Percentiles rank a stretch among this genome's conserved stretches.
phyloP scores from a whole-genome alignment of 2,888 invertebrate genomes.

The Scaptomyza parva region DNA sequence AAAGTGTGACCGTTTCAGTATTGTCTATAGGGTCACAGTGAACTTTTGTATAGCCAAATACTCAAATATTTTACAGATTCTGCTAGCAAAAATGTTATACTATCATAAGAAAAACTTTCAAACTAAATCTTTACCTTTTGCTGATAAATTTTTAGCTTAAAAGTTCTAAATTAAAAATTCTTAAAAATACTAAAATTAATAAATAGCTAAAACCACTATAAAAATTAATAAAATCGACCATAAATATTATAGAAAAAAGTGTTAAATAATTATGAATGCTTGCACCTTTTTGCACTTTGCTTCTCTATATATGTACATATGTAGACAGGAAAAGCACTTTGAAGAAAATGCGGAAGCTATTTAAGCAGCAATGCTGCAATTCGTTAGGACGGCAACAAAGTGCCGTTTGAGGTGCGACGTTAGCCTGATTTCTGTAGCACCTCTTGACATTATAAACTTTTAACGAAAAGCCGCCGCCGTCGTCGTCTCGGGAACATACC shows the following conservation, averaged over 20 bases:
- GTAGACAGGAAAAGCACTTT: conserved; percentile 6
- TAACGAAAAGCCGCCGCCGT: conserved; percentile 48
- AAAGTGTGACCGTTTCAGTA: too few relatives aligned
- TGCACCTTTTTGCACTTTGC: neutral
- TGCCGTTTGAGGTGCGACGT: conserved; percentile 48
- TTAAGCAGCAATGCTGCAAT: conserved; percentile 41
- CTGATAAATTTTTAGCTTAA: too few relatives aligned
- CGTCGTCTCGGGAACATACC: conserved; percentile 40
- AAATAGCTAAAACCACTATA: neutral
- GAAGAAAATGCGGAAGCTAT: conserved; percentile 40
- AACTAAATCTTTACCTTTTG: too few relatives aligned
- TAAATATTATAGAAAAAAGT: neutral
- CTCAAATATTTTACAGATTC: neutral
- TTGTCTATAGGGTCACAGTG: neutral
- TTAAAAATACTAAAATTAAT: neutral
- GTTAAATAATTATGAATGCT: neutral
- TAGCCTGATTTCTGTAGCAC: conserved; percentile 67
- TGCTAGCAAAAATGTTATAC: neutral
- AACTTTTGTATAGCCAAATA: neutral
- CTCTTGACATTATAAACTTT: conserved; percentile 69
- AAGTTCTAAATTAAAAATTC: too few relatives aligned
- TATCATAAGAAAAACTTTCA: neutral
- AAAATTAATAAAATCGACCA: neutral
- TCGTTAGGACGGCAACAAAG: conserved; percentile 51
- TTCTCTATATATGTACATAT: too few relatives aligned